These are phyloP conservation scores for Amblyopsis rosae DNA, from an alignment of 2,113 vertebrate genomes.

Conservation along the genomic window DNA sequence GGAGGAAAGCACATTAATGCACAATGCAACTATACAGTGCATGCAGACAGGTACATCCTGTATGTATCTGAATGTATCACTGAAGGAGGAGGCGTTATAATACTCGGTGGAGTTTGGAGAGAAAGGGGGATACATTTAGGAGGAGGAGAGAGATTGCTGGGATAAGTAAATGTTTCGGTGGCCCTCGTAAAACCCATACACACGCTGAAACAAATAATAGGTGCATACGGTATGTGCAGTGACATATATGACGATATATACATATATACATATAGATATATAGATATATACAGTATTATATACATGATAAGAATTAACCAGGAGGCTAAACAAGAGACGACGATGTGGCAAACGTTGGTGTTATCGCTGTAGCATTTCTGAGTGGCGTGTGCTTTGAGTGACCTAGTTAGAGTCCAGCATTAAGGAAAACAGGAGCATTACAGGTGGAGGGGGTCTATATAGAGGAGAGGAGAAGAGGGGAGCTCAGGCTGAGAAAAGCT, in stretches of 20 bases:
- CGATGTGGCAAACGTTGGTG: slow-evolving; percentile 16
- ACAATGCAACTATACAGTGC: too few species aligned
- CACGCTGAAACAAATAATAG: background rate
- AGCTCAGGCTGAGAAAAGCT: slow-evolving; percentile 10
- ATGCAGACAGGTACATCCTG: too few species aligned
- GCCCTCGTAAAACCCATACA: background rate
- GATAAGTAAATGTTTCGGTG: slow-evolving; percentile 31
- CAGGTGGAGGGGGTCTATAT: slow-evolving; percentile 4
- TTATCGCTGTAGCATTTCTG: slow-evolving; percentile 26
- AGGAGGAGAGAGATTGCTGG: slow-evolving; percentile 4
- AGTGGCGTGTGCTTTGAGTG: slow-evolving; percentile 39
- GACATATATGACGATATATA: slow-evolving; percentile 15
- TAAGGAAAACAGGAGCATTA: slow-evolving; percentile 2
- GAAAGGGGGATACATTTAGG: background rate
- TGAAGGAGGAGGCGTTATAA: background rate
- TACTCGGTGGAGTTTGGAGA: background rate
- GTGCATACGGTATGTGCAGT: slow-evolving; percentile 6
- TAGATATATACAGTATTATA: too few species aligned
- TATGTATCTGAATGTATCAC: background rate
- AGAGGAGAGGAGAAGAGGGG: slow-evolving; percentile 18
- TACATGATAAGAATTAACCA: slow-evolving; percentile 7
- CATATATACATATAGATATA: too few species aligned
- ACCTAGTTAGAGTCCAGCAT: slow-evolving; percentile 47
- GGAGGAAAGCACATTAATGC: background rate
- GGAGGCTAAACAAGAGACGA: slow-evolving; percentile 26